Conservation (phyloP, 2,113 vertebrate species). For the Ailurus styani region DNA sequence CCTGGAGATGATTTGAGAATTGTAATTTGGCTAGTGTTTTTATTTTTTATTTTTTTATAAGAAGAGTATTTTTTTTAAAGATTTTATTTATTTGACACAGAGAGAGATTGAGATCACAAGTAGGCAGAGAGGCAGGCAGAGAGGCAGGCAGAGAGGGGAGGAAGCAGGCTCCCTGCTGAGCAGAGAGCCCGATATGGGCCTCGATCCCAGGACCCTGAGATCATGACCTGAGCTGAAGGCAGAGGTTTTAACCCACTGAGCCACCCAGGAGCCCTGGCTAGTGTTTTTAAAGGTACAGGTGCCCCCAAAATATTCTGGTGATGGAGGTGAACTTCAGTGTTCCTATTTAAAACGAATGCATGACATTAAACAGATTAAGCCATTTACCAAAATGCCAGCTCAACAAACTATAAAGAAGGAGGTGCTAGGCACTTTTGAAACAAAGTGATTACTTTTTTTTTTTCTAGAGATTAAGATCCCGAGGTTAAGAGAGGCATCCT, state of each 20-base stretch:
- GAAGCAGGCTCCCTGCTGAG: too few relatives aligned
- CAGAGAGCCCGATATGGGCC: too few relatives aligned
- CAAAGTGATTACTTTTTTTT: background rate
- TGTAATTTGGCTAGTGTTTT: background rate
- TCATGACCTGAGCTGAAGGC: too few relatives aligned
- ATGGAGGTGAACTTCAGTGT: slow-evolving; percentile 28
- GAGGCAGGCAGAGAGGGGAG: too few relatives aligned
- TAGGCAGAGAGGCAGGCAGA: too few relatives aligned
- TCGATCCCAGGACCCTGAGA: too few relatives aligned
- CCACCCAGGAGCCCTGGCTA: too few relatives aligned
- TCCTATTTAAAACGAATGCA: slow-evolving; percentile 65
- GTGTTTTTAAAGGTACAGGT: background rate
- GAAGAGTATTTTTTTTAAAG: too few relatives aligned
- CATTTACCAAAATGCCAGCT: slow-evolving; percentile 55
- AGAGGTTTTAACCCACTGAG: too few relatives aligned
- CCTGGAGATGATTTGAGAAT: background rate
- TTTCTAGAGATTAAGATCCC: background rate
- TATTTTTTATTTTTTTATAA: too few relatives aligned
- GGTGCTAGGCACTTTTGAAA: background rate
- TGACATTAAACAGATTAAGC: slow-evolving; percentile 52
- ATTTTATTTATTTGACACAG: too few relatives aligned
- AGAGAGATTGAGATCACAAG: too few relatives aligned
- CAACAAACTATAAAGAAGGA: background rate
- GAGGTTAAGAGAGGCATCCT: background rate
- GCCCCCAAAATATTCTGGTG: background rate